Percentiles rank a stretch among this genome's conserved stretches.
These are phyloP conservation scores for Lacanobia oleracea DNA, from an alignment of 2,888 invertebrate species.

Conservation along the genomic window DNA sequence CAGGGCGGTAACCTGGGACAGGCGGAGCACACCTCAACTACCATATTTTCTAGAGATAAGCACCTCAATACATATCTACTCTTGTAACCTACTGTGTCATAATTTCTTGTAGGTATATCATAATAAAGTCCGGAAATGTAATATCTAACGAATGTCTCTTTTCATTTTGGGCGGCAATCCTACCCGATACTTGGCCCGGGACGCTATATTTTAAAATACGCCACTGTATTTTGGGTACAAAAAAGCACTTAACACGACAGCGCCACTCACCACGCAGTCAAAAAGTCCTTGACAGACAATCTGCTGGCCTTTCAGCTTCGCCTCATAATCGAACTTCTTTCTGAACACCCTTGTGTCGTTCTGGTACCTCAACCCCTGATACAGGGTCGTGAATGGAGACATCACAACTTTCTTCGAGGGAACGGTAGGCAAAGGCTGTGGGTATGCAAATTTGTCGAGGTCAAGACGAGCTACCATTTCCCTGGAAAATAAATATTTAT, in stretches of 20 bases:
- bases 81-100: no score
- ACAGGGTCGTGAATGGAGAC: slow-evolving; percentile 73
- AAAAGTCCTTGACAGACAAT: slow-evolving; percentile 73
- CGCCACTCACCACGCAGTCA: slow-evolving; percentile 76
- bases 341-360: slow-evolving; percentile 76
- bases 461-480: slow-evolving; percentile 20
- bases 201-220: no score
- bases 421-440: slow-evolving; percentile 70
- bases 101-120: no score
- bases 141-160: no score
- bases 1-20: no score
- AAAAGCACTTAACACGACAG: background rate
- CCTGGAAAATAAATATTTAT: slow-evolving; percentile 58
- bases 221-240: background rate
- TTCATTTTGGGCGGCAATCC: no score
- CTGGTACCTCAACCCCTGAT: slow-evolving; percentile 72
- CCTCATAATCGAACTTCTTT: slow-evolving; percentile 71
- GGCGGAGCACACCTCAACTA: no score
- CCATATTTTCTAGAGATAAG: no score
- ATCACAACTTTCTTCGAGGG: slow-evolving; percentile 16
- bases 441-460: slow-evolving; percentile 60
- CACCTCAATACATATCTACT: no score
- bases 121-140: no score
- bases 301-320: slow-evolving; percentile 70
- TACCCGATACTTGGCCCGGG: no score